Base-by-base conservation (phyloP, 2,888 invertebrate genomes). In the Nesidiocoris tenuis region DNA sequence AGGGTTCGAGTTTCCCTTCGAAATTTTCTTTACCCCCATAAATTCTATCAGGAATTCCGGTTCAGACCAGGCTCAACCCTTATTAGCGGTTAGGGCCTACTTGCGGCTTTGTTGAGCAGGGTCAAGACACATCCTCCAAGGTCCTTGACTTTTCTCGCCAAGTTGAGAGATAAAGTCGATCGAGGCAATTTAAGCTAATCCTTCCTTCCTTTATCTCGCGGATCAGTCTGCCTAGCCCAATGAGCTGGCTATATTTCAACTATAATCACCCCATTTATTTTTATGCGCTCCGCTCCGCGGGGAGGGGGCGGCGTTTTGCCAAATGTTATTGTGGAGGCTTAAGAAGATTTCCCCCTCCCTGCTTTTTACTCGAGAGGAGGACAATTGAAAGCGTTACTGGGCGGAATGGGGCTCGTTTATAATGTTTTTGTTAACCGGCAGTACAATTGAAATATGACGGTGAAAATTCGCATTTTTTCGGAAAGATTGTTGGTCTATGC, bases 261-360 rank as follows among this genome's bases (percentile, higher is more conserved):
- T 21, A 39, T 67, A 56, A 67, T 67, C 67, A 67, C 67, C 67
- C 56, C 67, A 67, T 67, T 67, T 19, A 21, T 18, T 56, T 67
- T 55, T 67, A 67, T 67, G 54, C 16, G 18, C 19, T 39, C 65
- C n/a, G n/a, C n/a, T n/a, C n/a, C n/a, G 65, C n/a, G 65, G 25
- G 17, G 25, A 24, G 25, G 17, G 65, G 64, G 16, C 25, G 23
- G 2, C 7, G 64, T 9, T 9, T 16, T 24, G 18, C 39, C 39
- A 39, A 39, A 39, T 39, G 39, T 39, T 39, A 39, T 39, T 39
- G 39, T 39, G 39, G 12, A 12, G 12, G 39, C 39, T 39, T 12
- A 39, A 39, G 39, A 12, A 12, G 39, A 39, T 7, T 39, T 39
- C 12, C 12, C 12, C 12, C 12, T 39, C 12, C 39, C n/a, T n/a